phyloP scores from a whole-genome alignment of 2,888 invertebrate species.

The Ichneumoninae sp. region DNA sequence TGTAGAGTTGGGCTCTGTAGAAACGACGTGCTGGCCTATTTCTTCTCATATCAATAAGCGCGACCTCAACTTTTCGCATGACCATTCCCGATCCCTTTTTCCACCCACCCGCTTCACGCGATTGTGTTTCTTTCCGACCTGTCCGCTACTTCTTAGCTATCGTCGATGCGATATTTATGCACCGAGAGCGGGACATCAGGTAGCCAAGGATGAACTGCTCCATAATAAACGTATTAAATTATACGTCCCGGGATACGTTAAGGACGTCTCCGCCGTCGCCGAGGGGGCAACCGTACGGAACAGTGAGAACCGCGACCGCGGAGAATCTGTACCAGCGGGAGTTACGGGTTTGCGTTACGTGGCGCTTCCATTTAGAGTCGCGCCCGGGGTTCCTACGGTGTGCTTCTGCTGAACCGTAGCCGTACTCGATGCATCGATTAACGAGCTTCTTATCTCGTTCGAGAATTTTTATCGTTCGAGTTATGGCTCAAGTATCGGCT shows the following conservation, averaged over 20 bases:
- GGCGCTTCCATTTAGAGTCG: slow-evolving; percentile 66
- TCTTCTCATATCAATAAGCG: not conserved
- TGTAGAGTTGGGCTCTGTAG: too few relatives aligned
- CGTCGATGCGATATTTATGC: slow-evolving; percentile 7
- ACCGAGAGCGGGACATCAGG: slow-evolving; percentile 3
- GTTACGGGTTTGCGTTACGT: slow-evolving; percentile 51
- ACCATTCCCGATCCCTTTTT: not conserved
- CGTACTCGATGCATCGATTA: slow-evolving; percentile 71
- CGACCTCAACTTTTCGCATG: not conserved
- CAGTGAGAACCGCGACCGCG: slow-evolving; percentile 34
- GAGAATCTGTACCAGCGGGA: slow-evolving; percentile 52
- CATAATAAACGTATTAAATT: slow-evolving; percentile 55
- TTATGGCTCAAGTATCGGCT: slow-evolving; percentile 72
- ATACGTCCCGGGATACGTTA: slow-evolving; percentile 38
- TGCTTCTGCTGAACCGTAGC: slow-evolving; percentile 9
- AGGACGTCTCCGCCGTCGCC: slow-evolving; percentile 36
- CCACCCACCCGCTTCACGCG: not conserved
- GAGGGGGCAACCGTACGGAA: not conserved
- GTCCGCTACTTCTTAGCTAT: not conserved
- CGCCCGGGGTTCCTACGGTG: slow-evolving; percentile 43
- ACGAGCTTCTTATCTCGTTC: slow-evolving; percentile 76
- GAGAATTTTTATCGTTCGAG: slow-evolving; percentile 75
- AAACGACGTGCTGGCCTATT: not conserved
- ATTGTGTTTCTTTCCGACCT: not conserved
- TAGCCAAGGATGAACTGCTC: slow-evolving; percentile 19